Evolutionary conservation across 1,140 invertebrate species (phyloP).

Genomic region (Bombus haemorrhoidalis): DNA sequence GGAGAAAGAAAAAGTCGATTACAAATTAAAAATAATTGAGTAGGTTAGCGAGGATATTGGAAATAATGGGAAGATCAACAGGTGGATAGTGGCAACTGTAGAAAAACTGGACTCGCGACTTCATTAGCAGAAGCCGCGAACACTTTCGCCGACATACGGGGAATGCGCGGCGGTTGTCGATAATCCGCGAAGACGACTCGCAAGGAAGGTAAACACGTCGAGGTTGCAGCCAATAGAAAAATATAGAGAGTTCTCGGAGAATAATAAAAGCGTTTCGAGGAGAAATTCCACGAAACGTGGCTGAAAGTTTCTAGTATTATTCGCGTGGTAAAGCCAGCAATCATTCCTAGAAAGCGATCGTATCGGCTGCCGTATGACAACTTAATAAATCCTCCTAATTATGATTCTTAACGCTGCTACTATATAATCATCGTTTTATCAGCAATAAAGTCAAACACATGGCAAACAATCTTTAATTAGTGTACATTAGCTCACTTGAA

Average conservation of each 20-base stretch:
- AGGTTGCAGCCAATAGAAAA: background rate
- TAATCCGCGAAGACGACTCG: conserved; percentile 10
- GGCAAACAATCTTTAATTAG: too few relatives aligned
- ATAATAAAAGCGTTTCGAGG: conserved; percentile 37
- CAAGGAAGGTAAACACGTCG: background rate
- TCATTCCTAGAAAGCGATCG: conserved; percentile 22
- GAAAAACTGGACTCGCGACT: conserved; percentile 20
- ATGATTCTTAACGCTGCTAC: background rate
- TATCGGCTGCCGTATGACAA: background rate
- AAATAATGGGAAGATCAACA: background rate
- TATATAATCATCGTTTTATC: background rate
- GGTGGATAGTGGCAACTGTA: background rate
- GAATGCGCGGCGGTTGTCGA: background rate
- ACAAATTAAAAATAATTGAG: background rate
- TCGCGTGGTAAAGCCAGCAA: background rate
- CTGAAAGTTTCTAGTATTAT: conserved; percentile 16
- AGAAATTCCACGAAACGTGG: conserved; percentile 24
- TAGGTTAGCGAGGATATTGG: background rate
- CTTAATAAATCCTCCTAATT: background rate
- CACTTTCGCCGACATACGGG: conserved; percentile 7
- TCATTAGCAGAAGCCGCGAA: background rate
- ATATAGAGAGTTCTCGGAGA: conserved; percentile 16
- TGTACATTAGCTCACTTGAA: too few relatives aligned
- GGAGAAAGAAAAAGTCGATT: background rate
- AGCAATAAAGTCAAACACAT: background rate